Evolutionary conservation across 2,797 vertebrate species (phyloP), one percentile per base, ranked within the genome.

Genomic region (Erethizon dorsatum): DNA sequence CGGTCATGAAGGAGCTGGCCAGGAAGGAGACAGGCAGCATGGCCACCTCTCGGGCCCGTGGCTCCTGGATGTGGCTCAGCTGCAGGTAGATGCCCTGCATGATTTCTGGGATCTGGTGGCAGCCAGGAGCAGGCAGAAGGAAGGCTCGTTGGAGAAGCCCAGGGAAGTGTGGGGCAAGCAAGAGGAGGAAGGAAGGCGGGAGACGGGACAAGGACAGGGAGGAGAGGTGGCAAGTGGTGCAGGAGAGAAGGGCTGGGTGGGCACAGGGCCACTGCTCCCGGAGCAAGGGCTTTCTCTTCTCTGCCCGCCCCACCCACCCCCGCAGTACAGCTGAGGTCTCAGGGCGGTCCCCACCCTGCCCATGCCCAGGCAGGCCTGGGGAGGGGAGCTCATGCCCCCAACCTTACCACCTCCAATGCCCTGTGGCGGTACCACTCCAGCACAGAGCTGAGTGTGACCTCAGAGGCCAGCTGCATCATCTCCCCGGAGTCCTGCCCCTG

Each of bases 1-100:
- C 97, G 0, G 96, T 97, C 98, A 98, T 97, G 83, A 97, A 98
- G 79, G 97, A 93, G 92, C 90, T 97, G 95, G 98, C 96, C 96
- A 98, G 92, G 17, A 97, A 69, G n/a, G 96, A 96, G 82, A 98
- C 0, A 3, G 96, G 94, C 82, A 94, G 82, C 94, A 98, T 94
- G 87, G 98, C 97, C 95, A 97, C 96, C 65, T 97, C 95, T 0
- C 97, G 95, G 67, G 97, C 94, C 83, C 88, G 88, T 0, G 97
- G 97, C 8, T 97, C 93, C 83, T 97, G 97, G 91, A 97, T 97
- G 79, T 79, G 80, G 37, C 83, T 95, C 87, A 98, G 97, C 57
- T 98, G 96, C 71, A 65, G 0, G 1, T 98, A 97, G 95, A 98
- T 97, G n/a, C 94, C 97, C n/a, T 96, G 95, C 95, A 98, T 95